Conservation (phyloP, 1,140 invertebrate species). For the Anoplophora glabripennis region DNA sequence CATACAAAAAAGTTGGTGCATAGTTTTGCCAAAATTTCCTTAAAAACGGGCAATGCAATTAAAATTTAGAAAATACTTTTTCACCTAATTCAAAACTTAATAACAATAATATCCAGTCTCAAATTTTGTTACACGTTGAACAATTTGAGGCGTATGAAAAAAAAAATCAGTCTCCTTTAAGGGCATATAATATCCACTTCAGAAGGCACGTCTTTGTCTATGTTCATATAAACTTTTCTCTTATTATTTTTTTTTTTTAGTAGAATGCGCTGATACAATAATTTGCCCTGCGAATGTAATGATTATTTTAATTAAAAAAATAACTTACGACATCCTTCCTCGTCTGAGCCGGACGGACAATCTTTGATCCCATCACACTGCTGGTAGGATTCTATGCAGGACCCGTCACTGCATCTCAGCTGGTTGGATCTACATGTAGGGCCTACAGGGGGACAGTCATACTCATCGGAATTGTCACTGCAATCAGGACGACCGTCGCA, state of each 20-base stretch:
- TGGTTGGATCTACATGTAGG: slow-evolving; percentile 59
- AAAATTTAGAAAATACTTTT: no score
- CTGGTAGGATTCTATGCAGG: slow-evolving; percentile 87
- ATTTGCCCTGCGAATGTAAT: not conserved
- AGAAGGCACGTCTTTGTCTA: not conserved
- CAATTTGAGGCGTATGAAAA: not conserved
- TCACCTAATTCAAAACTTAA: no score
- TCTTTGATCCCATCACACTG: slow-evolving; percentile 87
- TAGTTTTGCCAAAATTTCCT: no score
- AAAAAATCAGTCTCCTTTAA: not conserved
- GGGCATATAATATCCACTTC: not conserved
- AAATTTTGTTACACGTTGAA: no score
- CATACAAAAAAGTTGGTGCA: no score
- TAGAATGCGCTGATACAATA: not conserved
- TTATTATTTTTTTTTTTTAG: not conserved
- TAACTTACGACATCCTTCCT: slow-evolving; percentile 82
- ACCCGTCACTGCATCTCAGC: slow-evolving; percentile 65
- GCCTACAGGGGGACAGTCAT: slow-evolving; percentile 44
- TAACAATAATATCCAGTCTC: no score
- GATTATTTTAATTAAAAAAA: slow-evolving; percentile 12
- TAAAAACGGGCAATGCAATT: no score
- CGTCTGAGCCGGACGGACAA: slow-evolving; percentile 85
- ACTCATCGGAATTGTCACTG: slow-evolving; percentile 65
- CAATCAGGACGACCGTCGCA: slow-evolving; percentile 67
- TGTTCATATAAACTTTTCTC: not conserved